Evolutionary conservation across 2,797 vertebrate species (phyloP), one percentile per base, ranked within the genome.

Genomic region (Echeneis naucrates): DNA sequence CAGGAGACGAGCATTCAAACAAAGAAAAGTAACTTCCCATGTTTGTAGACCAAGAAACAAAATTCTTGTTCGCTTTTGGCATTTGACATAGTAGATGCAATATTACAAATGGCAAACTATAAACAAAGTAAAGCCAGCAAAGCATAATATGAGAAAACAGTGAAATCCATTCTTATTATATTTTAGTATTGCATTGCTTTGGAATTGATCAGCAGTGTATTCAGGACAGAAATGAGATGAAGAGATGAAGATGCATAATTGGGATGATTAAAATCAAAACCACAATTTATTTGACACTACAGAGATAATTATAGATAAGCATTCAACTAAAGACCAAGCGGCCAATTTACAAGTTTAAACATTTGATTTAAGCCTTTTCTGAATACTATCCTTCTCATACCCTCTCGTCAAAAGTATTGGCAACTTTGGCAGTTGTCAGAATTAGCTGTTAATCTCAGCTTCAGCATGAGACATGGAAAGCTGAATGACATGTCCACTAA

Each of bases 361-460:
- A n/a, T n/a, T n/a, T n/a, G n/a, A n/a, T n/a, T n/a, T n/a, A n/a
- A n/a, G n/a, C n/a, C 38, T 70, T 65, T 48, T 66, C 27, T 68
- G 32, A 33, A 50, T 4, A 0, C 37, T 42, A 54, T 73, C 81
- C 61, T 77, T 62, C 62, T 75, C 56, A n/a, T 58, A n/a, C 44
- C 55, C 60, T 3, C n/a, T 64, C 71, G 76, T 82, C 70, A 78
- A 68, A 87, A 77, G n/a, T 78, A 70, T 69, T 68, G 74, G 75
- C 89, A 23, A 88, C 84, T 85, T 81, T 85, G 76, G 72, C 90
- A 80, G 77, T 14, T 68, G 77, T 86, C 84, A 82, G 83, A 89
- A 92, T 94, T 92, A 94, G 90, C 82, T 68, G 83, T 81, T 93
- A 93, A 88, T 83, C 86, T 91, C 82, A 83, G 90, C 92, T 90